These are phyloP conservation scores for Hippoglossus hippoglossus DNA, from an alignment of 2,797 vertebrate species.

Conservation along the genomic window DNA sequence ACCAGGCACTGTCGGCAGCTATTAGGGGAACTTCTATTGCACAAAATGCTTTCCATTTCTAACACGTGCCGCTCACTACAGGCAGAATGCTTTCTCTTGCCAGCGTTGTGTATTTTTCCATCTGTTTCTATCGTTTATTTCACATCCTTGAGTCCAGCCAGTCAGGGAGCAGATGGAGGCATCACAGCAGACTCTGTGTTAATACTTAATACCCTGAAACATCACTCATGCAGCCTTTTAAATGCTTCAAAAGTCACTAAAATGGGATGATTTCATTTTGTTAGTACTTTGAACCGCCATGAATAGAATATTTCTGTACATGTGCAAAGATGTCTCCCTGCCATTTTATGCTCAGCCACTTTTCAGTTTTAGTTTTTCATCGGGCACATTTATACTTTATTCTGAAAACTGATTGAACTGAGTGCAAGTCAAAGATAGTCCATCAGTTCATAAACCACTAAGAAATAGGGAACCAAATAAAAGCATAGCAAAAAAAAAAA, in stretches of 20 bases:
- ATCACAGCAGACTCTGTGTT: slow-evolving; percentile 66
- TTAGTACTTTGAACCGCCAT: slow-evolving; percentile 46
- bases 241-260: slow-evolving; percentile 71
- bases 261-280: slow-evolving; percentile 64
- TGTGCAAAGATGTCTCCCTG: slow-evolving; percentile 28
- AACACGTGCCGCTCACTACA: slow-evolving; percentile 33
- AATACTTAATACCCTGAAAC: slow-evolving; percentile 78
- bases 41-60: slow-evolving; percentile 51
- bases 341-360: slow-evolving; percentile 1
- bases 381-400: neutral
- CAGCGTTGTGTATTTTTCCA: slow-evolving; percentile 52
- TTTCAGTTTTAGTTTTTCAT: neutral
- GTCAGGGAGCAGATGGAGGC: slow-evolving; percentile 61
- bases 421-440: slow-evolving; percentile 25
- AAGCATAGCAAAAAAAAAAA: slow-evolving; percentile 19
- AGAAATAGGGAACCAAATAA: slow-evolving; percentile 14
- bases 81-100: slow-evolving; percentile 42
- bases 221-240: slow-evolving; percentile 71
- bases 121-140: slow-evolving; percentile 67
- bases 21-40: slow-evolving; percentile 59
- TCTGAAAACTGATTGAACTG: neutral
- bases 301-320: slow-evolving; percentile 39
- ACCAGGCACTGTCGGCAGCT: slow-evolving; percentile 52
- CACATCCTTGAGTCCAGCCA: slow-evolving; percentile 38
- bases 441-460: slow-evolving; percentile 20